Percentiles rank a stretch among this genome's conserved stretches.
Evolutionary conservation across 2,113 vertebrate genomes (phyloP).

Genomic region (Mastomys coucha): DNA sequence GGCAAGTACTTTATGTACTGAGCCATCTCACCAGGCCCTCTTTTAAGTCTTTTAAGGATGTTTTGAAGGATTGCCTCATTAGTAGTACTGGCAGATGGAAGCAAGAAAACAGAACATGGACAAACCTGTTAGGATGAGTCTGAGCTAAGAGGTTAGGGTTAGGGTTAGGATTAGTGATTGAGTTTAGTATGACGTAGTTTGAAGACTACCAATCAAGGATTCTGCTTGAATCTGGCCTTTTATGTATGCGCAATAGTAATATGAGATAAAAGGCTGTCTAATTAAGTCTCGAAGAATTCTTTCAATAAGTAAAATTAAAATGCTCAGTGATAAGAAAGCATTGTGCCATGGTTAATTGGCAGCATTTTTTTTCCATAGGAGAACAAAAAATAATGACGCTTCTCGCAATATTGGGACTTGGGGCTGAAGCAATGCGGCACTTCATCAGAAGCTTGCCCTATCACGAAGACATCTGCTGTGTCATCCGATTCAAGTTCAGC

Average conservation of each 20-base stretch:
- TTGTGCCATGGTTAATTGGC: constrained; percentile 64
- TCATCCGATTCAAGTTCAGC: not conserved
- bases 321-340: constrained; percentile 58
- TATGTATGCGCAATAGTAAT: constrained; percentile 35
- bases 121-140: not conserved
- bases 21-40: not conserved
- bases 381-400: not conserved
- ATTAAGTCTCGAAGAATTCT: constrained; percentile 72
- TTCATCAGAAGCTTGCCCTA: not conserved
- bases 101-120: not conserved
- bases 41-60: not conserved
- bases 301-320: constrained; percentile 71
- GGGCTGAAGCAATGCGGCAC: not conserved
- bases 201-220: constrained; percentile 53
- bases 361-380: not conserved
- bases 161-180: not conserved
- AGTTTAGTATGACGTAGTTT: not conserved
- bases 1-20: not conserved
- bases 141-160: not conserved
- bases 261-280: constrained; percentile 72
- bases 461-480: constrained; percentile 28
- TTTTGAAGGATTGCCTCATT: not conserved
- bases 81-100: not conserved
- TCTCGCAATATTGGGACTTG: not conserved
- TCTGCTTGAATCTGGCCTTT: constrained; percentile 63